Conservation (phyloP, 2,113 vertebrate species). For the Plectropomus leopardus region DNA sequence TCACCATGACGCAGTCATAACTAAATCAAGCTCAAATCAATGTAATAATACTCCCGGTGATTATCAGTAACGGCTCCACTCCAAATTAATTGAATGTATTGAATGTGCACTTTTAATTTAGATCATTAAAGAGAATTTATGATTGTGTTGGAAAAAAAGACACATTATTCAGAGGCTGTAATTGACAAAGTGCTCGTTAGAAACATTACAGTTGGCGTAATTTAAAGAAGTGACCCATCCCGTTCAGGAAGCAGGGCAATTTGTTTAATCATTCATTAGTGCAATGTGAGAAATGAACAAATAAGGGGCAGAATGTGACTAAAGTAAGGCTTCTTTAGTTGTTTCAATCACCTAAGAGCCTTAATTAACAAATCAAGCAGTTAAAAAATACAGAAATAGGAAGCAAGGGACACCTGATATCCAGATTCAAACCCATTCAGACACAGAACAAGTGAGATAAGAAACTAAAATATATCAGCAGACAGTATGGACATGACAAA, state of each 20-base stretch:
- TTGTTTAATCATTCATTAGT: constrained; percentile 45
- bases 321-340: background rate
- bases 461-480: background rate
- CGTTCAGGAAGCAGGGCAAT: constrained; percentile 34
- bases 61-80: constrained; percentile 18
- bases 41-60: constrained; percentile 35
- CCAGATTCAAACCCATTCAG: constrained; percentile 1
- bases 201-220: constrained; percentile 39
- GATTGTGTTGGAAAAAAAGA: background rate
- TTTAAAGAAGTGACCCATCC: constrained; percentile 34
- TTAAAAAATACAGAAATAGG: constrained; percentile 23
- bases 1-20: constrained; percentile 35
- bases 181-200: constrained; percentile 59
- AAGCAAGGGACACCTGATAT: constrained; percentile 24
- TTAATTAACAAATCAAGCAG: constrained; percentile 13
- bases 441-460: constrained; percentile 13
- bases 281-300: background rate
- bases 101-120: constrained; percentile 58
- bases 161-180: constrained; percentile 46
- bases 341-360: background rate
- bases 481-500: background rate
- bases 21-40: constrained; percentile 60
- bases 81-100: constrained; percentile 59
- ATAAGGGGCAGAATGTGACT: background rate
- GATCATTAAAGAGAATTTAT: constrained; percentile 48